Conservation (phyloP, 2,797 vertebrate genomes). For the Onychomys leucogaster region DNA sequence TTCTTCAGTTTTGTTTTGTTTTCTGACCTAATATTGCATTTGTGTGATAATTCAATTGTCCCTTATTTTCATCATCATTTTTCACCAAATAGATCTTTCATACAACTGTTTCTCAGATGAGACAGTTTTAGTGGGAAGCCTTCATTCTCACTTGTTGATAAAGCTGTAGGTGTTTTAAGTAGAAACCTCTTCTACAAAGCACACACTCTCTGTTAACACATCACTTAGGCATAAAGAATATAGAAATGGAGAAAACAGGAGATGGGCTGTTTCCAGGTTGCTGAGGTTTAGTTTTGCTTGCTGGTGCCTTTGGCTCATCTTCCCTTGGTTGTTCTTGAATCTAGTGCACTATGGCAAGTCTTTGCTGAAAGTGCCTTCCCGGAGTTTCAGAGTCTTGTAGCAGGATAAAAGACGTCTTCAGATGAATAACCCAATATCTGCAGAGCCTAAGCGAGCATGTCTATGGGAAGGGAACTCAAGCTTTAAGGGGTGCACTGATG, state of each 20-base stretch:
- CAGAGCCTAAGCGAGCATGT: neutral
- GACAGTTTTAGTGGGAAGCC: neutral
- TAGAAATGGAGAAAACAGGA: neutral
- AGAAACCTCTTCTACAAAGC: neutral
- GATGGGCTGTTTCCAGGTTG: neutral
- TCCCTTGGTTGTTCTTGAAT: neutral
- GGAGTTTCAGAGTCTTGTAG: neutral
- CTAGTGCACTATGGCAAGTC: neutral
- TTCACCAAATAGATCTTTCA: neutral
- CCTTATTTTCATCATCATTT: neutral
- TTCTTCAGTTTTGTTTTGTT: neutral
- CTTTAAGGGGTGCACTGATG: neutral
- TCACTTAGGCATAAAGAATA: neutral
- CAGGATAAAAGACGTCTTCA: neutral
- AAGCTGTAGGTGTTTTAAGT: neutral
- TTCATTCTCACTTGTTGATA: neutral
- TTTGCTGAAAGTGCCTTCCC: neutral
- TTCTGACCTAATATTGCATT: neutral
- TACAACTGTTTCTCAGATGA: neutral
- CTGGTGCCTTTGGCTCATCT: neutral
- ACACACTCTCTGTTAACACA: neutral
- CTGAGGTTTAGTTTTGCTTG: neutral
- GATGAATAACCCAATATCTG: slow-evolving; percentile 17
- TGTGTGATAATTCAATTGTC: neutral
- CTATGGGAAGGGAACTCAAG: neutral